A percentile compares a stretch with the other conserved stretches of the same genome.
These are phyloP conservation scores for Porites cylindrica DNA, from an alignment of 92 coral and sea anemone species.

Conservation along the genomic window DNA sequence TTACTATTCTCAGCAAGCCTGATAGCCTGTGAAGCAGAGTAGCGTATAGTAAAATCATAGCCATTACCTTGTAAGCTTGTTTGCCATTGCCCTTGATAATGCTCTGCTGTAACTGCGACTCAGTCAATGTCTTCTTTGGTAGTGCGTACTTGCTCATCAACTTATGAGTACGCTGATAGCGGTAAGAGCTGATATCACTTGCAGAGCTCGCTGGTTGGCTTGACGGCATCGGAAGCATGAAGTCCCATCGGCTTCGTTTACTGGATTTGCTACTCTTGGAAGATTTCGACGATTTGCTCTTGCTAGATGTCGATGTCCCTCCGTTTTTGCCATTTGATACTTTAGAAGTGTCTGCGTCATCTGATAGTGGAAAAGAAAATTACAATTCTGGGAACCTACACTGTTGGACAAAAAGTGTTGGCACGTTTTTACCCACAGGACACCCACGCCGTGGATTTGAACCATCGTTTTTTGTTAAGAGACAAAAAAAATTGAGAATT, in stretches of 20 bases:
- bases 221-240: slow-evolving; percentile 87
- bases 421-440: too few species aligned
- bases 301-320: slow-evolving; percentile 19
- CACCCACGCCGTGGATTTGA: too few species aligned
- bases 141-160: slow-evolving; percentile 29
- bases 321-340: slow-evolving; percentile 23
- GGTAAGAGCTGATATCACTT: slow-evolving; percentile 52
- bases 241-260: slow-evolving; percentile 82
- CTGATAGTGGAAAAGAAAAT: background rate
- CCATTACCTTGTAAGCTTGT: slow-evolving; percentile 28
- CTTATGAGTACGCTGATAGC: slow-evolving; percentile 73
- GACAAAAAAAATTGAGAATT: background rate
- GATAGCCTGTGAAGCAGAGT: too few species aligned
- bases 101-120: background rate
- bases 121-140: slow-evolving; percentile 12
- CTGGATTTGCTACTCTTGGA: slow-evolving; percentile 7
- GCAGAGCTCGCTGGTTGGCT: slow-evolving; percentile 50
- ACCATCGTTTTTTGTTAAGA: too few species aligned
- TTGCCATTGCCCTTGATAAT: slow-evolving; percentile 30
- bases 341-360: slow-evolving; percentile 38
- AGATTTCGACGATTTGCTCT: slow-evolving; percentile 28
- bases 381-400: background rate
- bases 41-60: background rate
- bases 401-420: background rate
- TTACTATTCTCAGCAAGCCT: too few species aligned